Base-by-base conservation (phyloP, 2,888 invertebrate species). In the Halictus quadricinctus region DNA sequence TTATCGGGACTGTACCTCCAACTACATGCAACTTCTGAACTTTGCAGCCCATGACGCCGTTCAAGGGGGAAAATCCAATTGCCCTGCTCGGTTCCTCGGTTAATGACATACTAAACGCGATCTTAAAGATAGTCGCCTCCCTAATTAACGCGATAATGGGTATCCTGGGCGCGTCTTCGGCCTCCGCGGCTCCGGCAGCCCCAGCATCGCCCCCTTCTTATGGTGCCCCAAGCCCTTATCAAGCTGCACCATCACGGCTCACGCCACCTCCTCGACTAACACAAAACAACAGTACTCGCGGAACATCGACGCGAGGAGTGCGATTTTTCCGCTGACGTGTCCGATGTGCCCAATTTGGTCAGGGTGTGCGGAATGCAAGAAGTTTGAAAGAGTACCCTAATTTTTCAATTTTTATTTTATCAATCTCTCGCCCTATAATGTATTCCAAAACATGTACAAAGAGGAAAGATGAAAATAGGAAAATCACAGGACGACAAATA, bases 31-130 rank as follows among this genome's bases (percentile, higher is more conserved):
- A 46, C 69, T 83, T 84, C 64, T 84, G 18, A 66, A 81, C 58
- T 85, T 85, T 83, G 36, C 83, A 90, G 85, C 41, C 41, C 36
- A n/a, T n/a, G 41, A 43, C 21, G 69, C 41, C 69, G 41, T 36
- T 21, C 79, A 73, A 18, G 84, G 88, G 29, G 91, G 91, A 1
- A 2, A 92, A 93, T 87, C 91, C 93, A 0, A 72, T 93, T 0
- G 83, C 88, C 0, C 72, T 93, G 6, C 83, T 94, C 46, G 89
- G 91, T 41, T 89, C 84, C 7, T 88, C 94, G 5, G 78, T 94
- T 50, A 93, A 94, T 80, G 93, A 94, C 15, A 91, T 94, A 73
- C 54, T 94, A 10, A 91, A 92, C 13, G 92, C 93, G 7, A 90
- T 92, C 13, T 78, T 93, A 8, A 91, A 92, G 43, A 86, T 94